phyloP scores from a whole-genome alignment of 2,113 vertebrate genomes.

The Henicopernis longicauda region DNA sequence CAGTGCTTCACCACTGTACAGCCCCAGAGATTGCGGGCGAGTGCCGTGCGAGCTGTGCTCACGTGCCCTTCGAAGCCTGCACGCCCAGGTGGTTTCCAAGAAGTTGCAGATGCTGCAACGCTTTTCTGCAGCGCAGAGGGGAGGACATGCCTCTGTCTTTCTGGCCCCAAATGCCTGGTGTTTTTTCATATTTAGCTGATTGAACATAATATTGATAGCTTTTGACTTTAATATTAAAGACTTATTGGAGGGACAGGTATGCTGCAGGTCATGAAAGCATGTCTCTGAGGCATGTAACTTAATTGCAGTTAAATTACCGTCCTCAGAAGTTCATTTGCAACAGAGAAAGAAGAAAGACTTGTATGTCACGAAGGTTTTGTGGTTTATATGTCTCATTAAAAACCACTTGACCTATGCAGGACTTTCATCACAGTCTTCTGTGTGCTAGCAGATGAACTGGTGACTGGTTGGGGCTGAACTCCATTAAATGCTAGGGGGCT shows the following conservation, averaged over 20 bases:
- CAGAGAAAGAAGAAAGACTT: background rate
- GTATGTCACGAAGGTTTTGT: background rate
- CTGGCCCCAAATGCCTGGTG: background rate
- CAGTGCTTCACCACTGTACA: background rate
- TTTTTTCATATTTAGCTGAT: background rate
- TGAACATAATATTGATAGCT: background rate
- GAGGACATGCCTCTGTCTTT: background rate
- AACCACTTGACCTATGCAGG: background rate
- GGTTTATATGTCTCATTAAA: background rate
- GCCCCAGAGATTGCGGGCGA: background rate
- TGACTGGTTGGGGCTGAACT: background rate
- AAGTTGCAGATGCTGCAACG: background rate
- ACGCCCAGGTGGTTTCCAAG: background rate
- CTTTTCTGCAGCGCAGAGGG: accelerated
- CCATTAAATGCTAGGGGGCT: background rate
- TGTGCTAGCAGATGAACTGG: background rate
- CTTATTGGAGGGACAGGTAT: background rate
- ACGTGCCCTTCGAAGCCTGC: accelerated
- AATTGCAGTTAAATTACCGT: background rate
- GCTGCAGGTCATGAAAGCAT: background rate
- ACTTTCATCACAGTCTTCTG: background rate
- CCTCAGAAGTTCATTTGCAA: background rate
- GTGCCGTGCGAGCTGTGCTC: background rate
- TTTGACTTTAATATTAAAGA: background rate
- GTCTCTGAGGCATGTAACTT: background rate